These are phyloP conservation scores for Thinocorus orbignyianus DNA, from an alignment of 2,113 vertebrate genomes.

Conservation along the genomic window DNA sequence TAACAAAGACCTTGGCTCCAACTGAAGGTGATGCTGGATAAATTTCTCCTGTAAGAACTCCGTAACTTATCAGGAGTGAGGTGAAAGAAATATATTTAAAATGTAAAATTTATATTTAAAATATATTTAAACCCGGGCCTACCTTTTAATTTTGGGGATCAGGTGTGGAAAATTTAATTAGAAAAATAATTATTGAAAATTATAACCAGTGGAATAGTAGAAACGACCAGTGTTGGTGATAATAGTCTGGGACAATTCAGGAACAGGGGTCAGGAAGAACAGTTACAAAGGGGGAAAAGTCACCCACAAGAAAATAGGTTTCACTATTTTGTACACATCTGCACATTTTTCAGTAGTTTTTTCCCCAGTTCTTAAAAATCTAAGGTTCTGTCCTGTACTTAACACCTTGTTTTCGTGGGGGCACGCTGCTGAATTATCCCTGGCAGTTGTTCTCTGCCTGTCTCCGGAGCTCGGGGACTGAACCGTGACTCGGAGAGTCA, in stretches of 20 bases:
- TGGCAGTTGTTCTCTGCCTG: not conserved
- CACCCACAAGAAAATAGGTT: not conserved
- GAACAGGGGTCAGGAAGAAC: not conserved
- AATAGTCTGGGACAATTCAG: not conserved
- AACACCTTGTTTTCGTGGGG: not conserved
- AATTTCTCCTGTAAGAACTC: not conserved
- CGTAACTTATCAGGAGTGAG: not conserved
- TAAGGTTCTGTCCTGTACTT: not conserved
- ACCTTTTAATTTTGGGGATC: not conserved
- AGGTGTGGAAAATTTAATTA: not conserved
- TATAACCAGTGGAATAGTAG: not conserved
- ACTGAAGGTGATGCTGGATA: not conserved
- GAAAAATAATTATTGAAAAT: not conserved
- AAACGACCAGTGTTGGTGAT: not conserved
- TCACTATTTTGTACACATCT: fast-evolving
- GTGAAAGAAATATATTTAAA: not conserved
- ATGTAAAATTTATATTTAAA: too few species aligned
- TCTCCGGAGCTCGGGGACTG: slow-evolving; percentile 32
- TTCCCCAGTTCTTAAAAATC: not conserved
- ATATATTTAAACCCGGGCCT: not conserved
- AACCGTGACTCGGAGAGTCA: slow-evolving; percentile 36
- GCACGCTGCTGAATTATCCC: not conserved
- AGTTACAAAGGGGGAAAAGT: not conserved
- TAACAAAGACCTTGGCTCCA: not conserved
- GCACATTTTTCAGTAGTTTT: not conserved